A percentile compares a stretch with the other conserved stretches of the same genome.
Evolutionary conservation across 2,888 invertebrate species (phyloP).

Genomic region (Proisotoma minuta): DNA sequence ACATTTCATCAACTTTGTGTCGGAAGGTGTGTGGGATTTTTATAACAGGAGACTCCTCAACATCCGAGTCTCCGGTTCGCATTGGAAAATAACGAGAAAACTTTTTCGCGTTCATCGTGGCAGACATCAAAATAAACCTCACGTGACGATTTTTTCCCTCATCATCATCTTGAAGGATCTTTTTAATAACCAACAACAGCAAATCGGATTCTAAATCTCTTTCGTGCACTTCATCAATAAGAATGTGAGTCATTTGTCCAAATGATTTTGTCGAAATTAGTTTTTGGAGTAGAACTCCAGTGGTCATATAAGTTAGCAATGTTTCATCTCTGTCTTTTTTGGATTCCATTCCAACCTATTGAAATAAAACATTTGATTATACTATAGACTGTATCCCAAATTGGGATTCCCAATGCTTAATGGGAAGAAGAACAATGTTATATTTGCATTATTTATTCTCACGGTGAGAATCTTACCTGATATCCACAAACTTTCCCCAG

Average conservation of each 20-base stretch:
- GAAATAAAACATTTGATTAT: too few species aligned
- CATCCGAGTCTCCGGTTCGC: conserved; percentile 11
- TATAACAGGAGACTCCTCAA: conserved; percentile 34
- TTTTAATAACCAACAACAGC: conserved; percentile 72
- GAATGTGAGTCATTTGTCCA: conserved; percentile 77
- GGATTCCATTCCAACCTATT: conserved; percentile 62
- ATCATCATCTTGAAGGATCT: conserved; percentile 53
- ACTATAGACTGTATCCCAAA: too few species aligned
- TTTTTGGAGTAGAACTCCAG: conserved; percentile 79
- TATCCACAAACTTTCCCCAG: conserved; percentile 80
- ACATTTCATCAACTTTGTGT: conserved; percentile 36
- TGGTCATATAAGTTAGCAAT: conserved; percentile 78
- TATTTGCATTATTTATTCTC: too few species aligned
- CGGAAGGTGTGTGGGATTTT: conserved; percentile 32
- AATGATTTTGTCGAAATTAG: conserved; percentile 66
- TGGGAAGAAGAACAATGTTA: too few species aligned
- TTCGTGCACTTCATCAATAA: conserved; percentile 92
- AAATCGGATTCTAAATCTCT: conserved; percentile 90
- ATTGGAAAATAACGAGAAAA: conserved; percentile 65
- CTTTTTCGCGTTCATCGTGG: conserved; percentile 72
- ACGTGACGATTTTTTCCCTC: conserved; percentile 62
- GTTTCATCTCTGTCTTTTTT: conserved; percentile 61
- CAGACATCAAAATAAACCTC: conserved; percentile 85
- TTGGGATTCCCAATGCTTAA: too few species aligned
- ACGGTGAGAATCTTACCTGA: too few species aligned